These are phyloP conservation scores for Lasioglossum baleicum DNA, from an alignment of 1,140 invertebrate genomes.

Conservation along the genomic window DNA sequence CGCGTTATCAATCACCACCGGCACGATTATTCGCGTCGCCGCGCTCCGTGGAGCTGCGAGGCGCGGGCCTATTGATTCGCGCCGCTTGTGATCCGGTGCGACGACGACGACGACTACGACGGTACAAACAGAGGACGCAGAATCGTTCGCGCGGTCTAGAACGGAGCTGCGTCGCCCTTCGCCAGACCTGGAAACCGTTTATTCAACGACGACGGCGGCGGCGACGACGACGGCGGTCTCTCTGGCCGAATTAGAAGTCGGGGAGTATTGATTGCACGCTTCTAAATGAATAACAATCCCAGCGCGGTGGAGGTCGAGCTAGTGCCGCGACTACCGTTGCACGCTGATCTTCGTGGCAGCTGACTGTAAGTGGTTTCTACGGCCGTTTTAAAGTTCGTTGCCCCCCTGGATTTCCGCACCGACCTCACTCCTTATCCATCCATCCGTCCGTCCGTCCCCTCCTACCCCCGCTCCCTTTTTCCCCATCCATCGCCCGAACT, in stretches of 20 bases:
- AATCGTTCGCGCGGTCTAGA: not conserved
- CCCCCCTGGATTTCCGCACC: slow-evolving; percentile 9
- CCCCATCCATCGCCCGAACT: not conserved
- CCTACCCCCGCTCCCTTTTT: not conserved
- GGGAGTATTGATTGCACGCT: slow-evolving; percentile 47
- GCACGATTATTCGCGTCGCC: slow-evolving; percentile 21
- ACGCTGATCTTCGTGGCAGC: slow-evolving; percentile 69
- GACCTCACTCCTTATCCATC: not conserved
- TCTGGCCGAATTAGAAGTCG: slow-evolving; percentile 46
- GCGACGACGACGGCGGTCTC: not conserved
- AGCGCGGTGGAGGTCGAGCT: slow-evolving; percentile 72
- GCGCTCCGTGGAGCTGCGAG: no score
- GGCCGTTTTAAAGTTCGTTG: slow-evolving; percentile 39
- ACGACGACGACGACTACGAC: not conserved
- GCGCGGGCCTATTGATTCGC: slow-evolving; percentile 27
- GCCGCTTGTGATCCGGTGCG: not conserved
- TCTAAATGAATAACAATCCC: slow-evolving; percentile 75
- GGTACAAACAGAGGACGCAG: not conserved
- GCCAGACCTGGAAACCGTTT: not conserved
- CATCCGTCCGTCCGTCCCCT: not conserved
- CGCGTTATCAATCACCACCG: not conserved
- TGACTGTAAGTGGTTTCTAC: slow-evolving; percentile 71
- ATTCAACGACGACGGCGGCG: not conserved
- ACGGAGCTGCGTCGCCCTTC: not conserved
- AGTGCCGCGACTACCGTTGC: slow-evolving; percentile 68